Evolutionary conservation across 2,113 vertebrate genomes (phyloP).

Genomic region (cat (Felis catus)): F.catus_Fca126_mat1.0 CM031415.1:12574501-12575000

Average conservation of each 20-base stretch:
- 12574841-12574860: slow-evolving; percentile 55
- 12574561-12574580: not conserved
- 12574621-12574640: not conserved
- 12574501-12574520: not conserved
- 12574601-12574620: not conserved
- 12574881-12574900: slow-evolving; percentile 52
- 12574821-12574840: not conserved
- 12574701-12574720: not conserved
- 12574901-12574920: slow-evolving; percentile 54
- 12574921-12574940: slow-evolving; percentile 63
- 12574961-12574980: slow-evolving; percentile 39
- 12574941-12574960: slow-evolving; percentile 57
- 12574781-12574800: not conserved
- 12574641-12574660: accelerated
- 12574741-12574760: not conserved
- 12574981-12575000: not conserved
- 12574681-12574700: not conserved
- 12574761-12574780: not conserved
- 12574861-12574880: not conserved
- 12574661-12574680: not conserved
- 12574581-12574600: not conserved
- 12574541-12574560: not conserved
- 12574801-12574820: not conserved
- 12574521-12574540: not conserved
- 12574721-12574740: not conserved